These are phyloP conservation scores for Loris lydekkerianus DNA, from an alignment of 2,797 vertebrate species.

Conservation along the genomic window DNA sequence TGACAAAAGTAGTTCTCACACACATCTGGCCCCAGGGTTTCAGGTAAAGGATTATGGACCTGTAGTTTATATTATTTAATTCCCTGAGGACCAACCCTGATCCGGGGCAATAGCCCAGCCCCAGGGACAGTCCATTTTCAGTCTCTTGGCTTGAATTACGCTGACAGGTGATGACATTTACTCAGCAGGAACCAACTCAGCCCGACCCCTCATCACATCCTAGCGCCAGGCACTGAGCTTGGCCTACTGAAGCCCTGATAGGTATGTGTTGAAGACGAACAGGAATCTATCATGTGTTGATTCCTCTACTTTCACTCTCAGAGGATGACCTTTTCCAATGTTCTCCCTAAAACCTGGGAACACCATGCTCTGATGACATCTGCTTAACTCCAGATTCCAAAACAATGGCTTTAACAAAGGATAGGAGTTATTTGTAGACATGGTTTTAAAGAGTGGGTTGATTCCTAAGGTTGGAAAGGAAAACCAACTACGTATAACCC, in stretches of 20 bases:
- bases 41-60: slow-evolving; percentile 25
- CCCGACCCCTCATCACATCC: neutral
- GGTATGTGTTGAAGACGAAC: neutral
- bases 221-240: slow-evolving; percentile 10
- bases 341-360: neutral
- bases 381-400: neutral
- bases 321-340: neutral
- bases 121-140: neutral
- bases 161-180: slow-evolving; percentile 51
- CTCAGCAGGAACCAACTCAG: neutral
- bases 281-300: neutral
- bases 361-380: neutral
- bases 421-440: slow-evolving; percentile 2
- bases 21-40: slow-evolving; percentile 9
- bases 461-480: neutral
- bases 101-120: neutral
- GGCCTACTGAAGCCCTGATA: neutral
- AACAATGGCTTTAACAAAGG: neutral
- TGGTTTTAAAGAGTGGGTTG: slow-evolving; percentile 14
- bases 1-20: slow-evolving; percentile 39
- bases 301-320: slow-evolving; percentile 34
- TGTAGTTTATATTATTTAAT: neutral
- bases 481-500: neutral
- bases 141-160: neutral
- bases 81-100: neutral